phyloP scores from a whole-genome alignment of 2,888 invertebrate species.

The Sicus ferrugineus region DNA sequence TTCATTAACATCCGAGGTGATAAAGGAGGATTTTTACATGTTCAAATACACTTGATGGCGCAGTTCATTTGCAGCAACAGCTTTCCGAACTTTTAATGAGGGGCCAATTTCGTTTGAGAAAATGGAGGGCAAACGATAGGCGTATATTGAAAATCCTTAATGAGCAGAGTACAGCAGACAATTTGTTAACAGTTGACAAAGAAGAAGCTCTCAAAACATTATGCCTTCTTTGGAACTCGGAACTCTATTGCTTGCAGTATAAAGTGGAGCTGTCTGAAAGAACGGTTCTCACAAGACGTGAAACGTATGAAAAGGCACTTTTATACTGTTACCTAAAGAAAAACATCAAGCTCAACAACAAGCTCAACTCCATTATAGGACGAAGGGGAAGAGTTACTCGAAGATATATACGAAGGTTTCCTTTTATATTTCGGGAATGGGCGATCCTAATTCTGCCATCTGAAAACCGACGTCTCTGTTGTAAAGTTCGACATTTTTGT shows the following conservation, averaged over 20 bases:
- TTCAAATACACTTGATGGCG: neutral
- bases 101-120: conserved; percentile 10
- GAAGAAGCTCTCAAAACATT: conserved; percentile 3
- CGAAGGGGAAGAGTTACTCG: too few species aligned
- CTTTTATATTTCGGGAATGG: too few species aligned
- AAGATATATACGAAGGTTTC: too few species aligned
- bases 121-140: conserved; percentile 9
- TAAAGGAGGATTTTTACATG: neutral
- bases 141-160: neutral
- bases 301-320: neutral
- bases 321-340: neutral
- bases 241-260: neutral
- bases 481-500: too few species aligned
- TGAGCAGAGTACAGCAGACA: conserved; percentile 6
- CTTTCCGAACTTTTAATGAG: neutral
- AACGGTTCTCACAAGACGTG: neutral
- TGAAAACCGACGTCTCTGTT: too few species aligned
- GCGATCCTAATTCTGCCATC: too few species aligned
- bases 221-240: conserved; percentile 7
- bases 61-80: neutral
- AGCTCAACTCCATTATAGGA: neutral
- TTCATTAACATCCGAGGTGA: neutral
- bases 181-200: conserved; percentile 8
- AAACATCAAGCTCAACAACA: neutral
- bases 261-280: neutral